Evolutionary conservation across 2,113 vertebrate species (phyloP).

Genomic region (Ictalurus furcatus): DNA sequence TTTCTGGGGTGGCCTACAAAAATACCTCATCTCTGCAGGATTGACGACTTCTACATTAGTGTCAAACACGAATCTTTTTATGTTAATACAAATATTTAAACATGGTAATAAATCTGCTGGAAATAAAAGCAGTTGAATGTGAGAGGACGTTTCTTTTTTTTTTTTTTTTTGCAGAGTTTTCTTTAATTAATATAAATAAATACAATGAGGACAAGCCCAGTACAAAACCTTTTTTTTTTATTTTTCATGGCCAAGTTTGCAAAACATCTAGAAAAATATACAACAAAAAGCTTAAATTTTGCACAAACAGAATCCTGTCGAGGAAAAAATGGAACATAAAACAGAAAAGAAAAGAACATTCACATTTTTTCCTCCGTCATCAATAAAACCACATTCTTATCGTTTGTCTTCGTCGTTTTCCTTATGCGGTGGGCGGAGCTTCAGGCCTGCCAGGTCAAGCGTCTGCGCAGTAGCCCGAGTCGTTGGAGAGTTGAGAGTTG

Average conservation of each 20-base stretch:
- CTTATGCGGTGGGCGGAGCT: slow-evolving; percentile 59
- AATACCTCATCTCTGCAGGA: too few relatives aligned
- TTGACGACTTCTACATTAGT: too few relatives aligned
- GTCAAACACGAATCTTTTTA: too few relatives aligned
- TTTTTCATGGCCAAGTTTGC: slow-evolving; percentile 79
- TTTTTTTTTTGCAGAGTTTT: too few relatives aligned
- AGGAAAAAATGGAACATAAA: slow-evolving; percentile 62
- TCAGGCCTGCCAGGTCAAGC: slow-evolving; percentile 70
- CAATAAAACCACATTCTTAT: slow-evolving; percentile 83
- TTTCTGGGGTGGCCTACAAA: too few relatives aligned
- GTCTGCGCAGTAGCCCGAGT: slow-evolving; percentile 94
- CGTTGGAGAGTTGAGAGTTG: slow-evolving; percentile 90
- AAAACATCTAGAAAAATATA: slow-evolving; percentile 88
- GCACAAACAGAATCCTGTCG: slow-evolving; percentile 73
- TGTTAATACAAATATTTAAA: too few relatives aligned
- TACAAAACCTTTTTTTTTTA: slow-evolving; percentile 78
- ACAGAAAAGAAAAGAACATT: slow-evolving; percentile 79
- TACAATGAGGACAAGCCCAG: slow-evolving; percentile 14
- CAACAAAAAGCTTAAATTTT: slow-evolving; percentile 78
- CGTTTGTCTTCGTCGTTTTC: slow-evolving; percentile 57
- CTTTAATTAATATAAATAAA: background rate
- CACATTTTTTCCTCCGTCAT: slow-evolving; percentile 71
- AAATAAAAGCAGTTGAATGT: too few relatives aligned
- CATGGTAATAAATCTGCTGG: too few relatives aligned
- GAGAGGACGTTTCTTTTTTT: too few relatives aligned